A percentile compares a stretch with the other conserved stretches of the same genome.
These are phyloP conservation scores for Anagyrus pseudococci DNA, from an alignment of 2,888 invertebrate species.

Conservation along the genomic window DNA sequence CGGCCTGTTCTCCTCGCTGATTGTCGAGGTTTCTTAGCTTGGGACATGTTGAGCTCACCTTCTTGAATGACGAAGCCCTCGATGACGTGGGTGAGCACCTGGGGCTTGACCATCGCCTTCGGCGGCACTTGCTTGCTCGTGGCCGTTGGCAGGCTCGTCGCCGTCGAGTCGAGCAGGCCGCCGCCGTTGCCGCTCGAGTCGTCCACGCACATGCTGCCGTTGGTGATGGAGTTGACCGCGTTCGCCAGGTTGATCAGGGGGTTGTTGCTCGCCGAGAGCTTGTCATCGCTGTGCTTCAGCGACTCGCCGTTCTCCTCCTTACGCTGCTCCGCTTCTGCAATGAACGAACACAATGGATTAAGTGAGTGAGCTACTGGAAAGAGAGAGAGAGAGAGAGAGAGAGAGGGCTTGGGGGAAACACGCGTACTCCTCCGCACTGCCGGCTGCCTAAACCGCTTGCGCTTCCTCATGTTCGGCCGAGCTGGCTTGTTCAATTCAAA, in stretches of 20 bases:
- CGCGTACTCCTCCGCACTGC: too few relatives aligned
- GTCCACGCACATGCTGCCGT: constrained; percentile 54
- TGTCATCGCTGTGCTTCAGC: constrained; percentile 47
- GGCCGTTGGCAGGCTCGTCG: constrained; percentile 47
- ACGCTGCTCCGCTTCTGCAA: constrained; percentile 38
- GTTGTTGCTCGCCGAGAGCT: constrained; percentile 58
- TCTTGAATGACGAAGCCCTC: constrained; percentile 97
- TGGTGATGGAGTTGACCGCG: constrained; percentile 57
- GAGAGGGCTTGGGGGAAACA: too few relatives aligned
- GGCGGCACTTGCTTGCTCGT: constrained; percentile 66
- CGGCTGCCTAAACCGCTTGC: too few relatives aligned
- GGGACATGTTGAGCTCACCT: constrained; percentile 64
- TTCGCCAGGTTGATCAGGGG: constrained; percentile 58
- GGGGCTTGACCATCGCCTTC: constrained; percentile 93
- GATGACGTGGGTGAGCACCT: constrained; percentile 94
- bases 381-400: neutral
- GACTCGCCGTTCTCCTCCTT: constrained; percentile 22
- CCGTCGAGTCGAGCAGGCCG: constrained; percentile 46
- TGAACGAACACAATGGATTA: too few relatives aligned
- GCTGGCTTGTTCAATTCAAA: too few relatives aligned
- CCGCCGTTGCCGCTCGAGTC: constrained; percentile 58
- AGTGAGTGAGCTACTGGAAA: too few relatives aligned
- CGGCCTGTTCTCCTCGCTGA: too few relatives aligned
- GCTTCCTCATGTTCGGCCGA: too few relatives aligned
- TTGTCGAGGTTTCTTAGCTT: too few relatives aligned